phyloP scores from a whole-genome alignment of 2,797 vertebrate species.

The Rhynchonycteris naso region DNA sequence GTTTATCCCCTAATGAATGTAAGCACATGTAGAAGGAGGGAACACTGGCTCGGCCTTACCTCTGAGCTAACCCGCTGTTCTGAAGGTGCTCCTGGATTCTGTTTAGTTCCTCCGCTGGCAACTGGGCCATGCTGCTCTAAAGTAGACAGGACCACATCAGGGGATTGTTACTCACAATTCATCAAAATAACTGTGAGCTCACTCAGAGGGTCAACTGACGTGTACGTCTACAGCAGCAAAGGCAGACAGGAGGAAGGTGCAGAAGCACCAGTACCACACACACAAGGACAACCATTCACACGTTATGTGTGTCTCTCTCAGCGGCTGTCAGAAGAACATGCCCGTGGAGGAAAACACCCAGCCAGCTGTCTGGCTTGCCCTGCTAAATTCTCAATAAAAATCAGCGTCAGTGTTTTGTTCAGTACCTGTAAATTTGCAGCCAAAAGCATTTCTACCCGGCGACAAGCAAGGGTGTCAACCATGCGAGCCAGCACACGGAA shows the following conservation, averaged over 20 bases:
- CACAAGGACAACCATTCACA: not conserved
- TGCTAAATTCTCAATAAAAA: not conserved
- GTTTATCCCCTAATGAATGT: not conserved
- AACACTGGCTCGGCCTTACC: slow-evolving; percentile 84
- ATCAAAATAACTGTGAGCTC: fast-evolving
- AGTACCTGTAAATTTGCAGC: slow-evolving; percentile 95
- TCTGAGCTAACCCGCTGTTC: slow-evolving; percentile 93
- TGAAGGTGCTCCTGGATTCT: slow-evolving; percentile 97
- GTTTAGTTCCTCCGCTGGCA: slow-evolving; percentile 95
- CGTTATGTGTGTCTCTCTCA: fast-evolving
- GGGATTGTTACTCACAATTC: fast-evolving
- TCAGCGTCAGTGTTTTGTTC: fast-evolving
- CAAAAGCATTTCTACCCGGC: slow-evolving; percentile 97
- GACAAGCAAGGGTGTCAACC: slow-evolving; percentile 97
- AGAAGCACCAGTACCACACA: not conserved
- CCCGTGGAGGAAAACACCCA: not conserved
- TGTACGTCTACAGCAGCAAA: not conserved
- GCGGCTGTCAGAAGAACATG: fast-evolving
- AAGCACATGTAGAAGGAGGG: fast-evolving
- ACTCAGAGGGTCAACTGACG: not conserved
- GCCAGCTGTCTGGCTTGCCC: fast-evolving
- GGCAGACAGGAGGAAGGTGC: not conserved
- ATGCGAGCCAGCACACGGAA: slow-evolving; percentile 97
- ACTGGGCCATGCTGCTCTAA: slow-evolving; percentile 94
- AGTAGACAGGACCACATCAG: slow-evolving; percentile 68